These are phyloP conservation scores for Bibio marci DNA, from an alignment of 2,888 invertebrate species.

Conservation along the genomic window DNA sequence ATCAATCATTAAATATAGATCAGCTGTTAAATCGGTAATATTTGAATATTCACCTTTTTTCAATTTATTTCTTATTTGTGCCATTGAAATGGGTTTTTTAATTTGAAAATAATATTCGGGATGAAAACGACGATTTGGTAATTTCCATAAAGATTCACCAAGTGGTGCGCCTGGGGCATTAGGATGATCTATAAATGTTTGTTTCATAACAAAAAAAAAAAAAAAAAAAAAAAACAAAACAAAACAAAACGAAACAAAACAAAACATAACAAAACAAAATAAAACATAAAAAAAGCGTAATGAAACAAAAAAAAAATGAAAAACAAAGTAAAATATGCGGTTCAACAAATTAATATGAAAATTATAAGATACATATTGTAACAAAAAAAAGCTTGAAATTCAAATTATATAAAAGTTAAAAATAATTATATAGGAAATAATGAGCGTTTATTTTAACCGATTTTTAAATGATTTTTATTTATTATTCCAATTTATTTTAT, in stretches of 20 bases:
- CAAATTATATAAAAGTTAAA: background rate
- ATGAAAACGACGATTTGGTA: conserved; percentile 81
- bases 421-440: background rate
- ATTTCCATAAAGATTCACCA: conserved; percentile 82
- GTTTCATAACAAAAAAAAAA: conserved; percentile 2
- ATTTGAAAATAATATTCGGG: conserved; percentile 97
- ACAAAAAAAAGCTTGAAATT: background rate
- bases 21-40: conserved; percentile 76
- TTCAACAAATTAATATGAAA: conserved; percentile 2
- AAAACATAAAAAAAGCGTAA: conserved; percentile 10
- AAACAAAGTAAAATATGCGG: conserved; percentile 5
- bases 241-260: conserved; percentile 5
- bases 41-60: conserved; percentile 66
- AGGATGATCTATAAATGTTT: conserved; percentile 21
- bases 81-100: conserved; percentile 84
- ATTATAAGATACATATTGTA: too few relatives aligned
- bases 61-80: conserved; percentile 77
- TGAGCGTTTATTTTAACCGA: too few relatives aligned
- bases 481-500: too few relatives aligned
- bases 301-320: background rate
- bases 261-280: conserved; percentile 4
- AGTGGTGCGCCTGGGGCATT: conserved; percentile 51
- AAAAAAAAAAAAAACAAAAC: conserved; percentile 9
- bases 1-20: conserved; percentile 91
- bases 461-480: too few relatives aligned